phyloP scores from a whole-genome alignment of 1,140 invertebrate species.

The Lethocerus indicus region DNA sequence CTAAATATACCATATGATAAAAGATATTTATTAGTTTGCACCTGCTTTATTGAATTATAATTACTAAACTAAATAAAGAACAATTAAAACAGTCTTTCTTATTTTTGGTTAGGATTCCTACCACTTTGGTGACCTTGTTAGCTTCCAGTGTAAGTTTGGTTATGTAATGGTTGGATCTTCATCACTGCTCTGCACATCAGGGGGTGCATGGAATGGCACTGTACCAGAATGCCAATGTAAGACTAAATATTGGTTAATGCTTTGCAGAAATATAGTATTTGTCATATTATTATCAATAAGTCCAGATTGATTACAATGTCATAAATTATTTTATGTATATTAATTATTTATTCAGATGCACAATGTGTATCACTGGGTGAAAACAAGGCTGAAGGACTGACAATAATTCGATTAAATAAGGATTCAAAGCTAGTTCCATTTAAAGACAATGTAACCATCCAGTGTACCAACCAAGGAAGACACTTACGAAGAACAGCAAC shows the following conservation, averaged over 20 bases:
- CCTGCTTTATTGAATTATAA: too few relatives aligned
- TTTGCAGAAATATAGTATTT: too few relatives aligned
- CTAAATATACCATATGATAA: too few relatives aligned
- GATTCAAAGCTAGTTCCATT: constrained; percentile 72
- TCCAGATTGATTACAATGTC: not conserved
- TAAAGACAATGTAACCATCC: constrained; percentile 74
- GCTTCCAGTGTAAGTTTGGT: constrained; percentile 90
- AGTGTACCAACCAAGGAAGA: constrained; percentile 57
- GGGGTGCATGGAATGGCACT: constrained; percentile 85
- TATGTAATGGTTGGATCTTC: constrained; percentile 77
- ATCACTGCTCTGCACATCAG: constrained; percentile 70
- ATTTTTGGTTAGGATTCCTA: constrained; percentile 36
- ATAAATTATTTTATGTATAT: not conserved
- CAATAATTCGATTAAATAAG: constrained; percentile 52
- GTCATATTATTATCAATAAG: too few relatives aligned
- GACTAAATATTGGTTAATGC: constrained; percentile 23
- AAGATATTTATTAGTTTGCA: too few relatives aligned
- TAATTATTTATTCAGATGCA: constrained; percentile 42
- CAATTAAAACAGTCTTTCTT: constrained; percentile 2
- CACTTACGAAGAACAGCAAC: constrained; percentile 62
- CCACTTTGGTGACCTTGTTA: constrained; percentile 79
- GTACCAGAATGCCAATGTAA: constrained; percentile 82
- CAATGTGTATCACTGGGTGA: constrained; percentile 79
- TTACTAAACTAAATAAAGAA: not conserved
- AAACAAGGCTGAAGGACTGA: constrained; percentile 69